Evolutionary conservation across 2,888 invertebrate genomes (phyloP), one percentile per base, ranked within the genome.

Genomic region (Imbricaverruca yamaguchii): DNA sequence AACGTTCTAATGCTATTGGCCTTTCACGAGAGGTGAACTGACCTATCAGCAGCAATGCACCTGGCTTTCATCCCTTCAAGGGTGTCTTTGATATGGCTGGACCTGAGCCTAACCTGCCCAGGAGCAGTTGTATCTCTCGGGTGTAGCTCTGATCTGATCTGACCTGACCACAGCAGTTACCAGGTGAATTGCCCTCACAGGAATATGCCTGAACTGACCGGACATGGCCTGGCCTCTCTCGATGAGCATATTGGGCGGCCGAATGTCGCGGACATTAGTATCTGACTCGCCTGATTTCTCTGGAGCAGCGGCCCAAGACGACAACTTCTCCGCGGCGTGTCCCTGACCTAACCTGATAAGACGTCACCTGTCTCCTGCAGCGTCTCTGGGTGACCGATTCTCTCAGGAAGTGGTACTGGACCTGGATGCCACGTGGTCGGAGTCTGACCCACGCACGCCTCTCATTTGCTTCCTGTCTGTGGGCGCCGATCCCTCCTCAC

Each of bases 401-500:
- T 95, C 96, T 2, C 97, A 98, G 89, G 94, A 95, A 80, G 93
- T 93, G 84, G 95, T 97, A 84, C 89, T 98, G 55, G 96, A 98
- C 88, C 89, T 98, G 84, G 97, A 98, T 87, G 90, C 90, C 0
- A 96, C 96, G 65, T 95, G 94, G 94, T 89, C 90, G 56, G 98
- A 98, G 88, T 96, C 96, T 0, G 94, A 95, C 87, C 92, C 93
- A 0, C 90, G 93, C 59, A 92, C 94, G 0, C 98, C 98, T 0
- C 90, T 98, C 53, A 93, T 97, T 84, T 97, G 97, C 85, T 93
- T 98, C 85, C 89, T 98, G 25, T 96, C 97, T 0, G 96, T 95
- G 85, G 97, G 98, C 0, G 97, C 97, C 0, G 98, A 98, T 89
- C 98, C 98, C 2, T 96, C 97, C n/a, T 93, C 94, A 15, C 96